Conservation (phyloP, 2,113 vertebrate species). For the Mus spicilegus region DNA sequence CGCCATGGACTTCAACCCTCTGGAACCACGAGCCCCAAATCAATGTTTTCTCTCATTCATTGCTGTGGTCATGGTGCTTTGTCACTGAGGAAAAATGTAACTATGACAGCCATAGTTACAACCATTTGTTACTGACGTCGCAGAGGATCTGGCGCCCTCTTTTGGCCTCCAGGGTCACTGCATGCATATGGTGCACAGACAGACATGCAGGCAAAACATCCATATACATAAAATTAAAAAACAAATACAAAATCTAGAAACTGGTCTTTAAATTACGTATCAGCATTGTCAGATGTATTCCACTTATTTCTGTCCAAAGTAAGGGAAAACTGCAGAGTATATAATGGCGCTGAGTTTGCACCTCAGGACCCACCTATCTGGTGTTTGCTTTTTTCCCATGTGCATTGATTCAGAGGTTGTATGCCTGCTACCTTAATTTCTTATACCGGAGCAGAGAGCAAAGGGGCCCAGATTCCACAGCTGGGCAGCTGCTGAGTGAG, state of each 20-base stretch:
- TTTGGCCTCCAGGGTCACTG: not conserved
- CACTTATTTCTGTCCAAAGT: slow-evolving; percentile 91
- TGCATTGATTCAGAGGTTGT: slow-evolving; percentile 94
- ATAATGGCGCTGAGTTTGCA: slow-evolving; percentile 87
- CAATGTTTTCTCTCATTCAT: not conserved
- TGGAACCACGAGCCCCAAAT: not conserved
- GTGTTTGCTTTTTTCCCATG: slow-evolving; percentile 83
- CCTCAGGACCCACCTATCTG: not conserved
- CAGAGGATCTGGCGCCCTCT: not conserved
- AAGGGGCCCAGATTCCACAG: slow-evolving; percentile 91
- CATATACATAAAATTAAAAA: not conserved
- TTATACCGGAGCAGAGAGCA: slow-evolving; percentile 85
- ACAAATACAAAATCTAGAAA: not conserved
- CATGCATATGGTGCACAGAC: not conserved
- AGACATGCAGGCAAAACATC: not conserved
- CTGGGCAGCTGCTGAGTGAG: slow-evolving; percentile 89
- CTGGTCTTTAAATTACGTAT: slow-evolving; percentile 88
- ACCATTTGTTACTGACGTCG: not conserved
- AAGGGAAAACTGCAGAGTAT: slow-evolving; percentile 89
- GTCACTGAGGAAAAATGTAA: not conserved
- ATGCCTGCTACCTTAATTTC: slow-evolving; percentile 91
- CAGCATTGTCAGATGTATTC: slow-evolving; percentile 85
- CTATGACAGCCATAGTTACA: not conserved
- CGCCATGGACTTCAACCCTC: not conserved
- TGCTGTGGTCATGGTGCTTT: not conserved